Conservation (phyloP, 1,140 invertebrate species). For the Camponotus floridanus region DNA sequence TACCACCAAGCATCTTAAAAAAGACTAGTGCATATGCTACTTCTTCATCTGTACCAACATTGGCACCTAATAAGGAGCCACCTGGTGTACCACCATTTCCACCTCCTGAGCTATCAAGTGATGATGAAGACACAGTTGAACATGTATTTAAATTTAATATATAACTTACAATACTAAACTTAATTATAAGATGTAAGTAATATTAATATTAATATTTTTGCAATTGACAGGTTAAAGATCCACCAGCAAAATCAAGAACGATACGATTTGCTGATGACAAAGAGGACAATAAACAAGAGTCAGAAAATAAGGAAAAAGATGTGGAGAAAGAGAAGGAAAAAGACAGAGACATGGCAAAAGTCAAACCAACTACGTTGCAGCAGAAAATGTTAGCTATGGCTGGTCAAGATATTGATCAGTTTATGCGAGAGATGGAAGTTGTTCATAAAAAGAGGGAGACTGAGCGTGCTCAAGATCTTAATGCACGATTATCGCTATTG, state of each 20-base stretch:
- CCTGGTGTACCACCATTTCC: slow-evolving; percentile 96
- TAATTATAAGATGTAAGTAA: slow-evolving; percentile 2
- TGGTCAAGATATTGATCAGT: slow-evolving; percentile 96
- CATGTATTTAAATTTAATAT: slow-evolving; percentile 76
- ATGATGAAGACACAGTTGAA: slow-evolving; percentile 87
- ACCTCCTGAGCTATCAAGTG: slow-evolving; percentile 90
- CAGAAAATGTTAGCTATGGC: slow-evolving; percentile 94
- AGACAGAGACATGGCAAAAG: slow-evolving; percentile 83
- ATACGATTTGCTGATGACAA: slow-evolving; percentile 90
- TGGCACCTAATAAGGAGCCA: slow-evolving; percentile 87
- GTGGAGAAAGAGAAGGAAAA: slow-evolving; percentile 82
- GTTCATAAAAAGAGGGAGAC: slow-evolving; percentile 92
- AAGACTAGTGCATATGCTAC: slow-evolving; percentile 89
- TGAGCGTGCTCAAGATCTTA: slow-evolving; percentile 89
- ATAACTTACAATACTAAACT: too few relatives aligned
- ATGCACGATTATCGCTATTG: slow-evolving; percentile 85
- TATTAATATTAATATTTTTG: slow-evolving; percentile 56
- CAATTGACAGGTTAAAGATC: slow-evolving; percentile 79
- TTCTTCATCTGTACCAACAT: slow-evolving; percentile 80
- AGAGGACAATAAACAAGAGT: slow-evolving; percentile 84
- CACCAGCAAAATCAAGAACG: slow-evolving; percentile 86
- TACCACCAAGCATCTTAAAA: slow-evolving; percentile 91
- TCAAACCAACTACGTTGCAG: slow-evolving; percentile 92
- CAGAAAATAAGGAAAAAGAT: slow-evolving; percentile 80
- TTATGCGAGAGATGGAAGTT: slow-evolving; percentile 96